phyloP scores from a whole-genome alignment of 2,797 vertebrate genomes.

The Sebastolobus altivelis region DNA sequence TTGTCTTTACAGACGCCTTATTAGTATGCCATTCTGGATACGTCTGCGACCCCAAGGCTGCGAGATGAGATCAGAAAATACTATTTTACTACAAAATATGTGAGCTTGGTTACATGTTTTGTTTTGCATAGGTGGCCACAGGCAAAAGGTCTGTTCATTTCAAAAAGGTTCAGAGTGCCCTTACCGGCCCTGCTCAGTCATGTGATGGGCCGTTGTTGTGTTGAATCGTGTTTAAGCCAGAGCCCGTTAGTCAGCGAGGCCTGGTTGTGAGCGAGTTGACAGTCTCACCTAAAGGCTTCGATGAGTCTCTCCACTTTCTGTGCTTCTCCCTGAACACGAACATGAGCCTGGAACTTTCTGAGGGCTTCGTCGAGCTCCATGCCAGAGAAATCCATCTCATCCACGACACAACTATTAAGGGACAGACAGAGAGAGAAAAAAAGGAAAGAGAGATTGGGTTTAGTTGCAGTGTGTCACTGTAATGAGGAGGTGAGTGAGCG shows the following conservation, averaged over 20 bases:
- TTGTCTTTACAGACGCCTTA: conserved; percentile 34
- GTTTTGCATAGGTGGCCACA: conserved; percentile 53
- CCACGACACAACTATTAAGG: conserved; percentile 92
- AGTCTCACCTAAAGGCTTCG: conserved; percentile 95
- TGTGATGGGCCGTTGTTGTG: conserved; percentile 44
- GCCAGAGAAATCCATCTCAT: conserved; percentile 99
- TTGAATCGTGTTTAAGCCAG: conserved; percentile 41
- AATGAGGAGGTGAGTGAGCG: conserved; percentile 42
- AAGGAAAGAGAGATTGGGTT: conserved; percentile 12
- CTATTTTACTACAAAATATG: conserved; percentile 39
- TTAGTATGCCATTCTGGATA: conserved; percentile 54
- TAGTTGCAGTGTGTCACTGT: conserved; percentile 23
- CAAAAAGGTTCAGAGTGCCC: conserved; percentile 32
- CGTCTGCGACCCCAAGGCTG: conserved; percentile 35
- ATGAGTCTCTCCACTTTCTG: conserved; percentile 99
- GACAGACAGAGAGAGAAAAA: conserved; percentile 22
- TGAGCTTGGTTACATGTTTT: conserved; percentile 28
- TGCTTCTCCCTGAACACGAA: conserved; percentile 98
- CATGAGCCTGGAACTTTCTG: conserved; percentile 98
- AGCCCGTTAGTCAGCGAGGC: conserved; percentile 32
- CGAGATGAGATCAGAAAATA: conserved; percentile 35
- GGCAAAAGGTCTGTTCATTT: conserved; percentile 51
- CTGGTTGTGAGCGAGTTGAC: conserved; percentile 42
- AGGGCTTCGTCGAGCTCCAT: conserved; percentile 99
- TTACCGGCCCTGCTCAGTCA: conserved; percentile 35